Base-by-base conservation (phyloP, 53 echinoderm and acorn worm species). In the Crossaster papposus region DNA sequence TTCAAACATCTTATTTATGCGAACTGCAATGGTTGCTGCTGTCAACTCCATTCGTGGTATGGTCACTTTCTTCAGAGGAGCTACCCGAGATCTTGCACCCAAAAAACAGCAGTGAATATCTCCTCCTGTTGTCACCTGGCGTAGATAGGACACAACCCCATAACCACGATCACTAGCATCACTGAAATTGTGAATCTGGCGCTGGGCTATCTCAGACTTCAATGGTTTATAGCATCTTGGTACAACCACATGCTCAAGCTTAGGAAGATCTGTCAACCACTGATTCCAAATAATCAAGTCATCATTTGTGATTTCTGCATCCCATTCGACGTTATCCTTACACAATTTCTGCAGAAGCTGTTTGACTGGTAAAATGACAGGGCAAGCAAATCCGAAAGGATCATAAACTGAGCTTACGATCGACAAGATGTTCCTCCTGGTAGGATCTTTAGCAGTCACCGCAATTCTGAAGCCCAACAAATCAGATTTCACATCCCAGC, bases 151-250 rank as follows among this genome's bases (percentile, higher is more conserved):
- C 72, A 82, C 80, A 73, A 82, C 74, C 29, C 92, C 92, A 83
- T 89, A 92, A 24, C 89, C 92, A n/a, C 55, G 36, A 17, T 82
- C 92, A 37, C 88, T 88, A 4, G 92, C 92, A 83, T 92, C 89
- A 37, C 82, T 72, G 54, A 92, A 92, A 9, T 82, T 62, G 65
- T 92, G 89, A 10, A 89, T 30, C 71, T 92, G 88, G 17, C 75
- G 78, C 38, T 87, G 58, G 52, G n/a, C 74, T n/a, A 77, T 65
- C 23, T 80, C 80, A 55, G 17, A 64, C 35, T 37, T 24, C 5
- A 88, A 34, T 54, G 88, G 87, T 23, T 88, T 91, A 65, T 64
- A 78, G 36, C 92, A 91, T 68, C 92, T 91, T 24, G 87, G 81
- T 23, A 93, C 77, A 28, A 14, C 38, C 80, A 83, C 63, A 0